phyloP scores from a whole-genome alignment of 2,888 invertebrate species.

The Athalia circularis region DNA sequence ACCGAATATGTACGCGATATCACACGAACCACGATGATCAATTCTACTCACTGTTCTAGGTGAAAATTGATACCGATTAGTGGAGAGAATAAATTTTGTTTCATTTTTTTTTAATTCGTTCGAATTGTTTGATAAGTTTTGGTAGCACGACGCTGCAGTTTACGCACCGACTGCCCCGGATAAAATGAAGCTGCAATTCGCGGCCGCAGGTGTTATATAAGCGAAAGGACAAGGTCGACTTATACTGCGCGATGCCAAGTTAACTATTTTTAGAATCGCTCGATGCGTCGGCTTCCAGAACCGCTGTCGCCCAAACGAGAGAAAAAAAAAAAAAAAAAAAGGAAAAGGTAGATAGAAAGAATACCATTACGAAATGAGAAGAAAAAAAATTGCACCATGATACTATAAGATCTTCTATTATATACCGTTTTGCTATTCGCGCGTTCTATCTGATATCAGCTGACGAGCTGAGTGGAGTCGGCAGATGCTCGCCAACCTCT shows the following conservation, averaged over 20 bases:
- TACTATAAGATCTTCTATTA: neutral
- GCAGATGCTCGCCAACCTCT: neutral
- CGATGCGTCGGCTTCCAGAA: constrained; percentile 39
- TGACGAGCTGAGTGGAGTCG: neutral
- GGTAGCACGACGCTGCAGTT: constrained; percentile 1
- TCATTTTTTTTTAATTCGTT: neutral
- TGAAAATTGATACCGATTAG: neutral
- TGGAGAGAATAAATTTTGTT: neutral
- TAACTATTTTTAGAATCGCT: constrained; percentile 65
- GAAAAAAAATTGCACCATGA: neutral
- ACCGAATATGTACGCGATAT: no score
- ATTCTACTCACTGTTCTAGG: constrained; percentile 10
- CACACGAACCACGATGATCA: no score
- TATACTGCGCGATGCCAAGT: constrained; percentile 57
- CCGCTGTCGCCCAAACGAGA: constrained; percentile 12
- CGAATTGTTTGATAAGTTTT: constrained; percentile 3
- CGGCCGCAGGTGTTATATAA: constrained; percentile 66
- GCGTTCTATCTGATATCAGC: neutral
- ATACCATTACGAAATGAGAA: neutral
- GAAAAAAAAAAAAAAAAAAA: neutral
- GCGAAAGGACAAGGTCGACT: constrained; percentile 69
- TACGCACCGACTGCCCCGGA: constrained; percentile 39
- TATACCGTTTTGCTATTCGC: neutral
- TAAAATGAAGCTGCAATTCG: constrained; percentile 60
- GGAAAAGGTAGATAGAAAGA: neutral